Evolutionary conservation across 2,888 invertebrate species (phyloP), one percentile per base, ranked within the genome.

Genomic region (Eristalis intricaria): DNA sequence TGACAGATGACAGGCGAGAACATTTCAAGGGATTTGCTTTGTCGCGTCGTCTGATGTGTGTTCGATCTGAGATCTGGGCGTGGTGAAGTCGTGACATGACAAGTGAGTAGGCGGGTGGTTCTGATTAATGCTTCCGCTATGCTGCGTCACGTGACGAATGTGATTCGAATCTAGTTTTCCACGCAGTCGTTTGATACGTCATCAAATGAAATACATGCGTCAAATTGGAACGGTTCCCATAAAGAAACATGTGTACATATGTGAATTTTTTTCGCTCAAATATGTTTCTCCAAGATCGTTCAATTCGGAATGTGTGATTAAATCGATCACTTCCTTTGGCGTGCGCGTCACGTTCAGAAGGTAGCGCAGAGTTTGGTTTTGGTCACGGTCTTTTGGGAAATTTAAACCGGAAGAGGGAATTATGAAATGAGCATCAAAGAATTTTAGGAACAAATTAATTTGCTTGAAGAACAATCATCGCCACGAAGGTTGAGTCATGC

Each of bases 1-100:
- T 73, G 73, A 82, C 74, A 82, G 69, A 60, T 70, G 70, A 61
- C 32, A 32, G 32, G 10, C 58, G 71, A 19, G 65, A 22, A 69
- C 26, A 26, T 13, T 26, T 19, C 19, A 50, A 50, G 50, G 50
- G 50, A 50, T n/a, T 50, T 50, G 50, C 38, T 38, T 38, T 38
- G 38, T 38, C 13, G 1, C 38, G 13, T 32, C 38, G 13, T 32
- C 32, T 43, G 50, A 19, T 50, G 19, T 50, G 50, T 19, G 15
- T 19, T 50, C 19, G 19, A 50, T 50, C 19, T 32, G 32, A 8
- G 8, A 19, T 8, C 19, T 19, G 50, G 50, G 50, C 7, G 50
- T 50, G 50, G 50, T 50, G 50, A 19, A 19, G 50, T 19, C 8
- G 50, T 50, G 50, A 50, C 19, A 19, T 50, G 50, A 50, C 19